A percentile compares a stretch with the other conserved stretches of the same genome.
Evolutionary conservation across 2,797 vertebrate genomes (phyloP).

Genomic region (Hippocampus kuda): DNA sequence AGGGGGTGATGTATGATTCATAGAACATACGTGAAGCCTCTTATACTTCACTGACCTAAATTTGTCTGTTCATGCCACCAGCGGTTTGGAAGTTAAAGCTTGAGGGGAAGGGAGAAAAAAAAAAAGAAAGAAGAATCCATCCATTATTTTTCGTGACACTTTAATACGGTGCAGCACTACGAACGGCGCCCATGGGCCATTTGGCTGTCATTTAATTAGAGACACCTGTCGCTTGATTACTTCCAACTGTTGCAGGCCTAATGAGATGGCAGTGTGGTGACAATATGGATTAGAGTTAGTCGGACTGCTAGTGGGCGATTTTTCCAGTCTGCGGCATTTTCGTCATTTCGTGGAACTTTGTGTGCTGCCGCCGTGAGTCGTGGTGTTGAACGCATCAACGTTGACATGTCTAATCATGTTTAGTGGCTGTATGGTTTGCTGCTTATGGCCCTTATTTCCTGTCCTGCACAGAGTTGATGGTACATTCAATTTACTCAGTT

Average conservation of each 20-base stretch:
- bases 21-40: background rate
- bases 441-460: slow-evolving; percentile 37
- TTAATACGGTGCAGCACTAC: slow-evolving; percentile 14
- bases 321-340: slow-evolving; percentile 3
- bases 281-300: slow-evolving; percentile 23
- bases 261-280: slow-evolving; percentile 23
- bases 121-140: slow-evolving; percentile 24
- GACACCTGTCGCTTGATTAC: slow-evolving; percentile 46
- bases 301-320: background rate
- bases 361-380: slow-evolving; percentile 23
- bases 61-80: slow-evolving; percentile 10
- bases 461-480: slow-evolving; percentile 19
- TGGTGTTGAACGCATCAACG: slow-evolving; percentile 37
- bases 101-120: slow-evolving; percentile 8
- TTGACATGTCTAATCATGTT: slow-evolving; percentile 44
- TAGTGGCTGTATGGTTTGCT: slow-evolving; percentile 23
- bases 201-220: slow-evolving; percentile 37
- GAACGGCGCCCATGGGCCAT: slow-evolving; percentile 15
- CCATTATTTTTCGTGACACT: slow-evolving; percentile 33
- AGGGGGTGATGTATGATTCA: background rate
- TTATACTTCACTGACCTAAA: slow-evolving; percentile 10
- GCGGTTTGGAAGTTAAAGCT: slow-evolving; percentile 4
- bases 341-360: slow-evolving; percentile 27
- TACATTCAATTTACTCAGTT: background rate
- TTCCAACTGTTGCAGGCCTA: slow-evolving; percentile 41